A percentile compares a stretch with the other conserved stretches of the same genome.
Conservation (phyloP, 2,797 vertebrate species). For the Chrysocyon brachyurus region DNA sequence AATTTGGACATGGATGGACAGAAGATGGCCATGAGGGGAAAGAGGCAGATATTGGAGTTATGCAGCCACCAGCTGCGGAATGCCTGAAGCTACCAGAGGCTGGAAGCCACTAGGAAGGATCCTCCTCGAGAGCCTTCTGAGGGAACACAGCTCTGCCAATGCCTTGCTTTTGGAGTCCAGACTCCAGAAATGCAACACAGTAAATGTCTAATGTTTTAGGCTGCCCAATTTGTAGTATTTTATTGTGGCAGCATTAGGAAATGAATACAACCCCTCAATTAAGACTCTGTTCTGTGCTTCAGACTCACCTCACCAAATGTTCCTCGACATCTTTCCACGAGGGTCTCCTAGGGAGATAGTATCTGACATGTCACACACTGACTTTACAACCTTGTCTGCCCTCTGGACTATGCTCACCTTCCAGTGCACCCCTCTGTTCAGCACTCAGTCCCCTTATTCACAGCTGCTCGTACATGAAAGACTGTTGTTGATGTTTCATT, state of each 20-base stretch:
- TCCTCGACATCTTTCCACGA: neutral
- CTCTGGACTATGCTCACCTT: neutral
- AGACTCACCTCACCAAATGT: neutral
- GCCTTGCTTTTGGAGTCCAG: neutral
- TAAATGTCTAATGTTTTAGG: neutral
- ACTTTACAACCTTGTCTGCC: neutral
- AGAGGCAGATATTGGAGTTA: neutral
- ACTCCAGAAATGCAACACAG: neutral
- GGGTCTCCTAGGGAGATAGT: neutral
- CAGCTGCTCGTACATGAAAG: neutral
- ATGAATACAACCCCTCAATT: neutral
- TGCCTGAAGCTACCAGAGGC: neutral
- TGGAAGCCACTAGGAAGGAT: neutral
- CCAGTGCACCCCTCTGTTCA: neutral
- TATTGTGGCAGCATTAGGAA: neutral
- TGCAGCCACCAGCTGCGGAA: neutral
- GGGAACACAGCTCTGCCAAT: neutral
- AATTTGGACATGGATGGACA: neutral
- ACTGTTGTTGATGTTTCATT: neutral
- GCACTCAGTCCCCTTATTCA: neutral
- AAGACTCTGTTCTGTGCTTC: neutral
- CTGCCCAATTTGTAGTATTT: neutral
- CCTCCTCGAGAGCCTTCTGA: neutral
- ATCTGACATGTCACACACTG: neutral
- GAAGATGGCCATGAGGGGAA: neutral